These are phyloP conservation scores for Candidula unifasciata DNA, from an alignment of 2,888 invertebrate species.

Conservation along the genomic window DNA sequence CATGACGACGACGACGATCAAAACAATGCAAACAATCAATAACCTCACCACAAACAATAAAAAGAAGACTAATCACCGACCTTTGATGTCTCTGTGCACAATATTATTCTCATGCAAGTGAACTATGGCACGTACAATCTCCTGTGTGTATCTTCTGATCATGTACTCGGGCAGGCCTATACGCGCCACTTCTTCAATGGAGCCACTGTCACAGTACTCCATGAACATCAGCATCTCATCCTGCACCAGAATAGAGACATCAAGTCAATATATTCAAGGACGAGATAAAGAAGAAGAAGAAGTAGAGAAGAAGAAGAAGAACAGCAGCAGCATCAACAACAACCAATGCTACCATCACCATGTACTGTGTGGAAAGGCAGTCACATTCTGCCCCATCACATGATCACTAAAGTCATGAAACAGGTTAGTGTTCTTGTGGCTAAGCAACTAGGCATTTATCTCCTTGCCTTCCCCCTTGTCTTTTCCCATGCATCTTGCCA, in stretches of 20 bases:
- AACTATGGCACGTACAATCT: slow-evolving; percentile 88
- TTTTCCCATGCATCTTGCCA: too few species aligned
- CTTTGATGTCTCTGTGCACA: slow-evolving; percentile 95
- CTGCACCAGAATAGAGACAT: slow-evolving; percentile 78
- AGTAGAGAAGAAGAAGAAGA: background rate
- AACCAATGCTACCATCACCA: too few species aligned
- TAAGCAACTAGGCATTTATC: too few species aligned
- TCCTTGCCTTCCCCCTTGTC: too few species aligned
- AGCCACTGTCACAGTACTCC: slow-evolving; percentile 96
- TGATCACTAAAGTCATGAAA: too few species aligned
- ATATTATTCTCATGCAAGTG: slow-evolving; percentile 91
- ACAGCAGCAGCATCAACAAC: background rate
- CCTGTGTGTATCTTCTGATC: slow-evolving; percentile 89
- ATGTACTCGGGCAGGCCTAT: slow-evolving; percentile 87
- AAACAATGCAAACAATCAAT: background rate
- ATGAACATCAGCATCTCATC: slow-evolving; percentile 97
- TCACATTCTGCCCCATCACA: too few species aligned
- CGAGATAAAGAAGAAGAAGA: too few species aligned
- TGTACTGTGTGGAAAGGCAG: too few species aligned
- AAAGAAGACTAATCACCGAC: slow-evolving; percentile 76
- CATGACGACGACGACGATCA: too few species aligned
- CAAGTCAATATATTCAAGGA: background rate
- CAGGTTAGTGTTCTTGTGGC: too few species aligned
- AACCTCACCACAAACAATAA: background rate
- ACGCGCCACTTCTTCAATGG: slow-evolving; percentile 89